phyloP scores from a whole-genome alignment of 2,888 invertebrate species.

The Plebejus anna region DNA sequence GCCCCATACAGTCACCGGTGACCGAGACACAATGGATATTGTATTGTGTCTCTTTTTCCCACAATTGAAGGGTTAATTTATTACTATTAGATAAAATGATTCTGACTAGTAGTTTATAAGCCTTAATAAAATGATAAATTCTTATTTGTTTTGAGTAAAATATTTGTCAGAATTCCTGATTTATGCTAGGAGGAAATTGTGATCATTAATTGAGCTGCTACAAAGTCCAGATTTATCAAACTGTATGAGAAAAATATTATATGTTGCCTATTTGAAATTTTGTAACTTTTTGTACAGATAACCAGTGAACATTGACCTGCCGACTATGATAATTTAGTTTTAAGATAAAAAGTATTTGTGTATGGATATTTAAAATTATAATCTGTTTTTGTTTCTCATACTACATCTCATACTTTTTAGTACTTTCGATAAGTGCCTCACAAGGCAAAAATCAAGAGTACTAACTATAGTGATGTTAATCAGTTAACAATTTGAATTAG shows the following conservation, averaged over 20 bases:
- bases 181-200: background rate
- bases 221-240: background rate
- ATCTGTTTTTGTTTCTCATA: background rate
- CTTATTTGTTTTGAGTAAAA: too few species aligned
- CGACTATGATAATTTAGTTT: background rate
- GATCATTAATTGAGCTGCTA: background rate
- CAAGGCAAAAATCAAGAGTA: background rate
- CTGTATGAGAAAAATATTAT: background rate
- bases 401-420: background rate
- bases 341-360: background rate
- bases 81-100: too few species aligned
- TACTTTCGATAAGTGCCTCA: too few species aligned
- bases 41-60: too few species aligned
- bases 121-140: too few species aligned
- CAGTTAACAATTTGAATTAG: constrained; percentile 63
- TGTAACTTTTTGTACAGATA: background rate
- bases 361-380: background rate
- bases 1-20: too few species aligned
- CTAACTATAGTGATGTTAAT: constrained; percentile 28
- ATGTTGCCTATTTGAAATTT: background rate
- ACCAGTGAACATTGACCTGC: background rate
- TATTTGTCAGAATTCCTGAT: background rate
- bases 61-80: too few species aligned
- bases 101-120: too few species aligned
- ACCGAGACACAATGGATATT: too few species aligned